These are phyloP conservation scores for Hofmannophila pseudospretella DNA, from an alignment of 2,888 invertebrate species.

Conservation along the genomic window DNA sequence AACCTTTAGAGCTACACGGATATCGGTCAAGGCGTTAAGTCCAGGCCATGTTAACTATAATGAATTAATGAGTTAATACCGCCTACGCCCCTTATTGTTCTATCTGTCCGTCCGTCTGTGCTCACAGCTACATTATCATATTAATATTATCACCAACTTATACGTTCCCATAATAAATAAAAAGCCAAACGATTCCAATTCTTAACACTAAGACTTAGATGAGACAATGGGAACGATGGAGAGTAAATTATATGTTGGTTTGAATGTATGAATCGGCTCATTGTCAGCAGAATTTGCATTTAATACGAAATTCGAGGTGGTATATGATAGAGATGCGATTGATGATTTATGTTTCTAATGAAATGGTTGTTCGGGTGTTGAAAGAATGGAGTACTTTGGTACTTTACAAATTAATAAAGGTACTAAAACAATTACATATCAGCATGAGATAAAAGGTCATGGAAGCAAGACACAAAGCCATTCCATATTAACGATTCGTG, in stretches of 20 bases:
- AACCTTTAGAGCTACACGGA: constrained; percentile 40
- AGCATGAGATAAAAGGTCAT: not conserved
- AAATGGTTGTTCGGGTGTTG: constrained; percentile 14
- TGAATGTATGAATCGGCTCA: constrained; percentile 58
- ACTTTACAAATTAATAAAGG: too few relatives aligned
- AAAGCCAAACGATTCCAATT: constrained; percentile 12
- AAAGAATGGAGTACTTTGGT: not conserved
- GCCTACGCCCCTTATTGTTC: constrained; percentile 74
- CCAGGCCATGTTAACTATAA: constrained; percentile 52
- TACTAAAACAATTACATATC: too few relatives aligned
- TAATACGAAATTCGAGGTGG: constrained; percentile 65
- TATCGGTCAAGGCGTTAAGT: constrained; percentile 68
- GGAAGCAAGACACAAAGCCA: too few relatives aligned
- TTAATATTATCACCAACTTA: constrained; percentile 41
- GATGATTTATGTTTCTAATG: constrained; percentile 36
- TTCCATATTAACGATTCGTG: too few relatives aligned
- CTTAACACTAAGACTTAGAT: constrained; percentile 14
- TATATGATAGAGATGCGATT: constrained; percentile 46
- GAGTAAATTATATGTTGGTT: constrained; percentile 18
- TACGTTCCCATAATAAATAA: constrained; percentile 1
- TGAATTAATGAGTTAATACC: constrained; percentile 65
- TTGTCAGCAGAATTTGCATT: constrained; percentile 74
- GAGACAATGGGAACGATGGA: constrained; percentile 6
- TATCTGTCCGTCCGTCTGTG: constrained; percentile 53
- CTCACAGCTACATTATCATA: constrained; percentile 61